Percentiles rank a stretch among this genome's conserved stretches.
These are phyloP conservation scores for Paguma larvata DNA, from an alignment of 2,797 vertebrate species.

Conservation along the genomic window DNA sequence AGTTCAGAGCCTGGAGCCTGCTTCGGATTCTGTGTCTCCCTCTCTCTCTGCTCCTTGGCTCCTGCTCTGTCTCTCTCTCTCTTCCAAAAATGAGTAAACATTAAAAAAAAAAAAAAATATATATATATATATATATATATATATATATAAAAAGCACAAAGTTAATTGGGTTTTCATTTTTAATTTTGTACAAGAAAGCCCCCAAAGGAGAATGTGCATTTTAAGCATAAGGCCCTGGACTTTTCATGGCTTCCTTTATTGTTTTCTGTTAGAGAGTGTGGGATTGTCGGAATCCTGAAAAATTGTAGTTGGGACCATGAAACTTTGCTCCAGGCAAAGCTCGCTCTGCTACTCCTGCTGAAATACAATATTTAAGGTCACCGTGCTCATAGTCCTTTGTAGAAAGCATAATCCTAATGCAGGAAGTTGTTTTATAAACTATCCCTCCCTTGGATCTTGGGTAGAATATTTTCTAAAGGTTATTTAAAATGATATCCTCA, in stretches of 20 bases:
- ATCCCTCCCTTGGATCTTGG: background rate
- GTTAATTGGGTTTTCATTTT: slow-evolving; percentile 8
- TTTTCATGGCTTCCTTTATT: background rate
- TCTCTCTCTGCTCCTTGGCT: too few relatives aligned
- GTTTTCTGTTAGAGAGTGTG: background rate
- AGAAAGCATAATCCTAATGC: background rate
- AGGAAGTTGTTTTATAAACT: background rate
- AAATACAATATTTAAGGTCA: background rate
- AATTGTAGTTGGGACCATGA: background rate
- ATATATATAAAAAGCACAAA: background rate
- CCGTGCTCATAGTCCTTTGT: background rate
- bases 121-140: too few relatives aligned
- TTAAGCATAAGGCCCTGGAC: background rate
- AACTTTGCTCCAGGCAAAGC: slow-evolving; percentile 56
- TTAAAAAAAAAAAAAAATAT: too few relatives aligned
- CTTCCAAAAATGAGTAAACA: too few relatives aligned
- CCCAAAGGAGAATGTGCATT: background rate
- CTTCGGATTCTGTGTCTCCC: too few relatives aligned
- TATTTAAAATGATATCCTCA: background rate
- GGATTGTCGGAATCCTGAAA: slow-evolving; percentile 37
- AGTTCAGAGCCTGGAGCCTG: too few relatives aligned
- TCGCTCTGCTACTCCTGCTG: background rate
- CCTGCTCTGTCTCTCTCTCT: too few relatives aligned
- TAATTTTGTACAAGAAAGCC: background rate
- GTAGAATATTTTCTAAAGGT: background rate